These are phyloP conservation scores for Agrotis puta DNA, from an alignment of 2,888 invertebrate genomes.

Conservation along the genomic window DNA sequence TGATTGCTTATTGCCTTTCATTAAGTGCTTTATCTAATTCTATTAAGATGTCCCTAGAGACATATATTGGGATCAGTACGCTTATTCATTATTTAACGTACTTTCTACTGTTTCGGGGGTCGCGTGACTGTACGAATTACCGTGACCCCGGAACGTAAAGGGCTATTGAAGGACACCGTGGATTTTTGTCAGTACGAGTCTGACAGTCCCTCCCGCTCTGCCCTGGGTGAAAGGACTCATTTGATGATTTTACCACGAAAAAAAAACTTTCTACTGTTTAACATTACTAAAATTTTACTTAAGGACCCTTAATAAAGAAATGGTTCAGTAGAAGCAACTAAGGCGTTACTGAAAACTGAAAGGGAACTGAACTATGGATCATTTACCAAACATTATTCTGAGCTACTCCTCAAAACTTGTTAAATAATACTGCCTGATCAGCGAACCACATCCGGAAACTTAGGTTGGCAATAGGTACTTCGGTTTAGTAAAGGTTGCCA, in stretches of 20 bases:
- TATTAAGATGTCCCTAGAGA: constrained; percentile 30
- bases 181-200: too few species aligned
- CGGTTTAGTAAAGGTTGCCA: constrained; percentile 41
- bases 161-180: too few species aligned
- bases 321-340: neutral
- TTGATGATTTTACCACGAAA: too few species aligned
- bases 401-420: constrained; percentile 34
- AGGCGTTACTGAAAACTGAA: constrained; percentile 18
- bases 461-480: constrained; percentile 25
- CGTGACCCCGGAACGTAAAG: too few species aligned
- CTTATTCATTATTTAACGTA: constrained; percentile 8
- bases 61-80: constrained; percentile 5
- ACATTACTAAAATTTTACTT: neutral
- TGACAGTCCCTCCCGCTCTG: too few species aligned
- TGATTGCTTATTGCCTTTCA: constrained; percentile 70
- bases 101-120: neutral
- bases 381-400: constrained; percentile 26
- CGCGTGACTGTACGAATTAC: too few species aligned
- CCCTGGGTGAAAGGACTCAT: too few species aligned
- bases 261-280: neutral
- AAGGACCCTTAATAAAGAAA: neutral
- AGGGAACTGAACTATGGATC: constrained; percentile 11
- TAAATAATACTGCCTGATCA: constrained; percentile 32
- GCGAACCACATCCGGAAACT: constrained; percentile 11
- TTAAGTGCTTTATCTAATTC: constrained; percentile 66